Evolutionary conservation across 2,888 invertebrate genomes (phyloP).

Genomic region (Rhagonycha fulva): DNA sequence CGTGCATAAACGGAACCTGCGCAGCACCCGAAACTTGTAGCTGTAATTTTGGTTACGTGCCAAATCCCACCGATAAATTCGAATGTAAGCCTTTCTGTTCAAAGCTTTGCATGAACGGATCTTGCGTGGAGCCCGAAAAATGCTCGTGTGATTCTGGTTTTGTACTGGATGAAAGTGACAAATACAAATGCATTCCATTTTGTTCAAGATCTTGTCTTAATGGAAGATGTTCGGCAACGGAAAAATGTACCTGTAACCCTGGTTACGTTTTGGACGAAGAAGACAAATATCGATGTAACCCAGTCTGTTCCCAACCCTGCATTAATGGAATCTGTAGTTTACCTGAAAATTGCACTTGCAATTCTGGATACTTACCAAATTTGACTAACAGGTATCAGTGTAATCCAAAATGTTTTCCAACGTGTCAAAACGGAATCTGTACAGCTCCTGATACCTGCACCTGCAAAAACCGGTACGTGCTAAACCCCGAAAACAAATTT

Average conservation of each 20-base stretch:
- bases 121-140: slow-evolving; percentile 42
- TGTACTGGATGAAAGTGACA: slow-evolving; percentile 22
- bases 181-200: slow-evolving; percentile 23
- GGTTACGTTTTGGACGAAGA: slow-evolving; percentile 1
- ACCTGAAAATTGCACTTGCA: slow-evolving; percentile 34
- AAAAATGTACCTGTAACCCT: slow-evolving; percentile 15
- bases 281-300: slow-evolving; percentile 25
- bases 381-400: slow-evolving; percentile 36
- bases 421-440: slow-evolving; percentile 57
- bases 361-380: slow-evolving; percentile 15
- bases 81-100: slow-evolving; percentile 34
- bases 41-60: slow-evolving; percentile 8
- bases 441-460: slow-evolving; percentile 47
- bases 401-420: slow-evolving; percentile 39
- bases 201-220: slow-evolving; percentile 16
- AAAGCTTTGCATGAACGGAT: slow-evolving; percentile 34
- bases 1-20: slow-evolving; percentile 35
- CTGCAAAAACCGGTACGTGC: slow-evolving; percentile 60
- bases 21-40: slow-evolving; percentile 33
- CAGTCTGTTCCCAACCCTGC: slow-evolving; percentile 32
- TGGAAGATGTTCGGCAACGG: slow-evolving; percentile 40
- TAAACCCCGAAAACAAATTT: slow-evolving; percentile 51
- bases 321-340: slow-evolving; percentile 36
- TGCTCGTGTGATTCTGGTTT: slow-evolving; percentile 49
- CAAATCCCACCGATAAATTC: background rate